These are phyloP conservation scores for Naso thynnoides DNA, from an alignment of 2,797 vertebrate species.

Conservation along the genomic window DNA sequence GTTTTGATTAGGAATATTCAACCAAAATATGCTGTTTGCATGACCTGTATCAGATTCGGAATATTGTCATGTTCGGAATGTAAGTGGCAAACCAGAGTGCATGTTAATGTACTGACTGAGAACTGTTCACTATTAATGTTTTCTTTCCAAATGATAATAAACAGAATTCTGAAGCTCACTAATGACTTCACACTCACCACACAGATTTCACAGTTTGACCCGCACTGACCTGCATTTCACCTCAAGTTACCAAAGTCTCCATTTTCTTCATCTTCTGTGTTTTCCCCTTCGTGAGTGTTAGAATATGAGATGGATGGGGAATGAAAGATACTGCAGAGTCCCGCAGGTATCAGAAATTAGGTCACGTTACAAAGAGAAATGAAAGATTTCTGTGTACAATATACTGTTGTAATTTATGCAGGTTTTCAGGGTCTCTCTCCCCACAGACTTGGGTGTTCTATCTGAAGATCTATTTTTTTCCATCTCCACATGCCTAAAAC, in stretches of 20 bases:
- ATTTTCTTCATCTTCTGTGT: conserved; percentile 37
- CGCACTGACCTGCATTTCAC: conserved; percentile 52
- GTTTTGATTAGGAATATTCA: too few species aligned
- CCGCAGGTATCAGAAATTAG: conserved; percentile 79
- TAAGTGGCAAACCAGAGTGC: too few species aligned
- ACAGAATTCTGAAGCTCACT: background rate
- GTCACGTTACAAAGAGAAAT: conserved; percentile 77
- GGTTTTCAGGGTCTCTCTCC: conserved; percentile 74
- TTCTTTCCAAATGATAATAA: conserved; percentile 14
- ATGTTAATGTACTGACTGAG: too few species aligned
- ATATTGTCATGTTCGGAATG: too few species aligned
- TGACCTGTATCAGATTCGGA: too few species aligned
- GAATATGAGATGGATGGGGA: conserved; percentile 59
- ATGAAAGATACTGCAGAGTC: conserved; percentile 72
- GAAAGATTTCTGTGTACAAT: conserved; percentile 73
- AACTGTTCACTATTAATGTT: background rate
- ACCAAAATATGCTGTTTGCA: too few species aligned
- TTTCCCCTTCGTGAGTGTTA: conserved; percentile 39
- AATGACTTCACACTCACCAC: conserved; percentile 7
- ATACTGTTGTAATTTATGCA: conserved; percentile 76
- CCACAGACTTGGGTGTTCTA: conserved; percentile 73
- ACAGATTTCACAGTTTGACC: conserved; percentile 28
- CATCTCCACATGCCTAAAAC: conserved; percentile 63
- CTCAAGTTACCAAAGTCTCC: conserved; percentile 34
- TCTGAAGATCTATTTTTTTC: conserved; percentile 51